Conservation (phyloP, 2,888 invertebrate genomes). For the Noctuana brunneofusca region DNA sequence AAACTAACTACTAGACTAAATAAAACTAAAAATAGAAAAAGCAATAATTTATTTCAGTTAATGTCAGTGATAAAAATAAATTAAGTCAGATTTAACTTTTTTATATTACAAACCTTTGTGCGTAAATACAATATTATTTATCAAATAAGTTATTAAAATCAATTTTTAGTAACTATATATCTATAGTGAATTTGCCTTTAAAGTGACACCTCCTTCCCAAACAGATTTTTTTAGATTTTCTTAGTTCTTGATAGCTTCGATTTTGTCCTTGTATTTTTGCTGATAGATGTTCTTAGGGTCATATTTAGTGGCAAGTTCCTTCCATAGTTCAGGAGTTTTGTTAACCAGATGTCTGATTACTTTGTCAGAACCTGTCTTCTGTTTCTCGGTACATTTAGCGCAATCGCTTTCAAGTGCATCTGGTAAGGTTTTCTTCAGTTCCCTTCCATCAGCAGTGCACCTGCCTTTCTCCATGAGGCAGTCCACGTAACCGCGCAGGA, state of each 20-base stretch:
- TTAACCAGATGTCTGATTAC: constrained; percentile 87
- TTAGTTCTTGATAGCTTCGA: constrained; percentile 56
- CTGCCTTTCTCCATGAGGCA: constrained; percentile 85
- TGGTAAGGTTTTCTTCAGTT: constrained; percentile 83
- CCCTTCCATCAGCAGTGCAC: constrained; percentile 87
- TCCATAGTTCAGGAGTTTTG: constrained; percentile 86
- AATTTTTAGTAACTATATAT: neutral
- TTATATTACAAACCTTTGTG: constrained; percentile 1
- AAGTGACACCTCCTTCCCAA: neutral
- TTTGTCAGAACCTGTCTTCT: constrained; percentile 81
- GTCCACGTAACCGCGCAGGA: constrained; percentile 86
- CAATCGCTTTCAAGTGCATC: constrained; percentile 89
- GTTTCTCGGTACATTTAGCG: constrained; percentile 86
- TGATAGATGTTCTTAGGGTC: constrained; percentile 87
- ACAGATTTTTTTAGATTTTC: neutral
- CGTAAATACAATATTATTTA: neutral
- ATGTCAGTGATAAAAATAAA: too few relatives aligned
- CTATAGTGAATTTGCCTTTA: neutral
- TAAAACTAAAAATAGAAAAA: neutral
- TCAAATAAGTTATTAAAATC: neutral
- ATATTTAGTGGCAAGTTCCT: constrained; percentile 85
- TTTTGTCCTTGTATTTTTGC: constrained; percentile 83
- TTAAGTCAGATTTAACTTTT: neutral
- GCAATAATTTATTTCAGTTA: neutral
- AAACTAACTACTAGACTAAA: too few relatives aligned